These are phyloP conservation scores for Acanthiza pusilla DNA, from an alignment of 2,797 vertebrate species.

Conservation along the genomic window DNA sequence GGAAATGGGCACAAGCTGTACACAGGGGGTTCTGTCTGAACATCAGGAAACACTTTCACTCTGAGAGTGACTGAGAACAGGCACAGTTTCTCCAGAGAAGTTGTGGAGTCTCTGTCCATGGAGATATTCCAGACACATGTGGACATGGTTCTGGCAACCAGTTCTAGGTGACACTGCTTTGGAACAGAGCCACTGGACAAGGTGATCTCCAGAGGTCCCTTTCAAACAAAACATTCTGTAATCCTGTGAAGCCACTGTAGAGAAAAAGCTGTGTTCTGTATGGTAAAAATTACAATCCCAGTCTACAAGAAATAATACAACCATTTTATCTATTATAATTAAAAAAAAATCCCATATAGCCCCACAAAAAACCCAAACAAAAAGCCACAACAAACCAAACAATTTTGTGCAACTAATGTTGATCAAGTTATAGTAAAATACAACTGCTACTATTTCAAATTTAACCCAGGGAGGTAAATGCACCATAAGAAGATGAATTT, in stretches of 20 bases:
- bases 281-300: not conserved
- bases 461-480: not conserved
- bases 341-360: not conserved
- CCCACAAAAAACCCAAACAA: not conserved
- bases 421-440: not conserved
- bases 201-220: not conserved
- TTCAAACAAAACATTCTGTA: not conserved
- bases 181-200: not conserved
- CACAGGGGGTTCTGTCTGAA: not conserved
- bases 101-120: not conserved
- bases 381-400: rapidly evolving
- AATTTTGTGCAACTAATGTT: not conserved
- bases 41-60: not conserved
- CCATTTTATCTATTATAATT: not conserved
- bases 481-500: not conserved
- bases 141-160: not conserved
- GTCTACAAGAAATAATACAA: not conserved
- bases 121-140: not conserved
- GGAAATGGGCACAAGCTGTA: not conserved
- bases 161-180: not conserved
- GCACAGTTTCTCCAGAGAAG: not conserved
- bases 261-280: not conserved
- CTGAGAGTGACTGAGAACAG: not conserved
- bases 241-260: not conserved
- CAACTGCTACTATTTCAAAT: not conserved